Base-by-base conservation (phyloP, 2,797 vertebrate species). In the Streptopelia turtur region DNA sequence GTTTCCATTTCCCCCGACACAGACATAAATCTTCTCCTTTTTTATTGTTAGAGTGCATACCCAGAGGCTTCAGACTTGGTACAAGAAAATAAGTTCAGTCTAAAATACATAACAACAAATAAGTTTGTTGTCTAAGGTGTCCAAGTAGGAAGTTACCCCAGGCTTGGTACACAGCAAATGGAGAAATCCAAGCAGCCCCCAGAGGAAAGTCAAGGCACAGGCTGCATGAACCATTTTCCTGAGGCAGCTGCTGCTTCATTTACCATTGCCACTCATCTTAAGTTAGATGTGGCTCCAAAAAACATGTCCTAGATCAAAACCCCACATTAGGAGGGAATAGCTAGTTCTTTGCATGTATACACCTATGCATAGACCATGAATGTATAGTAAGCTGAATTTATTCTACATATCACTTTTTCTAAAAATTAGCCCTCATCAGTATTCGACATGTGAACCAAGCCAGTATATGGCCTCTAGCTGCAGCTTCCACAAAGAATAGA, bases 291-390 rank as follows among this genome's bases (percentile, higher is more conserved):
- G 10, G 39, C 37, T 49, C 27, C 35, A 59, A 35, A 66, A 84
- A 69, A 5, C 49, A 35, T 2, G 9, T 23, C 16, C n/a, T 61
- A 60, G 13, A 24, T 39, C 33, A 50, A 9, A 35, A 53, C 9
- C 8, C 37, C 14, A 45, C 61, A 33, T 31, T 30, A 55, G 28
- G 13, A 28, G 12, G 12, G 20, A 65, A n/a, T 10, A 49, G 31
- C 17, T 21, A 35, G 9, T 12, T 63, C 41, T 57, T 18, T 61
- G 6, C 13, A 53, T 1, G 9, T 2, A 5, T 8, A 1, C 27
- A 59, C 35, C 57, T 1, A 2, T 10, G 7, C 7, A 9, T 0
- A 16, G 45, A 9, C 12, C 28, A 1, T n/a, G 27, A 71, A 49
- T 22, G 49, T 7, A 22, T 0, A 50, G 8, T 15, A 31, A 61